Conservation (phyloP, 2,113 vertebrate species). For the Arenaria interpres region DNA sequence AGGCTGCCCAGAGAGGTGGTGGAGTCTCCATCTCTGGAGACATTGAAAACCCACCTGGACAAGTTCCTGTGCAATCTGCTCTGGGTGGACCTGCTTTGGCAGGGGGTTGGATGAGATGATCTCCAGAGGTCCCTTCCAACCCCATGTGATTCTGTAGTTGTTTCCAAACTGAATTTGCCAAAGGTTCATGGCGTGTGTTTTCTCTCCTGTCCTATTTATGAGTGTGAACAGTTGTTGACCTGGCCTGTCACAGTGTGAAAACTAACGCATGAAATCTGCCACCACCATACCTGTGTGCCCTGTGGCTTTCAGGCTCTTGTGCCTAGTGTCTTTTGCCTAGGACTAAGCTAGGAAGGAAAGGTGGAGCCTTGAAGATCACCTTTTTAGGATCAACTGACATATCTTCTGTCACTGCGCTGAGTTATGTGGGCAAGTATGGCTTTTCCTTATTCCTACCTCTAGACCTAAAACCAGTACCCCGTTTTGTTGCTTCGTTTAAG, state of each 20-base stretch:
- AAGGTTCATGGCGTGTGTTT: neutral
- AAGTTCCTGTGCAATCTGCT: too few relatives aligned
- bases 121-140: too few relatives aligned
- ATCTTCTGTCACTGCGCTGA: neutral
- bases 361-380: neutral
- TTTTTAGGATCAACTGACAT: neutral
- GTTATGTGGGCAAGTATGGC: neutral
- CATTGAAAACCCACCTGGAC: too few relatives aligned
- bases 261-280: neutral
- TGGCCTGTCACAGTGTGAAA: neutral
- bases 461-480: neutral
- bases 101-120: too few relatives aligned
- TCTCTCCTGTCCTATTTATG: neutral
- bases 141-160: neutral
- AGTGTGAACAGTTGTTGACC: neutral
- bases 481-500: fast-evolving
- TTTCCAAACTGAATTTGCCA: neutral
- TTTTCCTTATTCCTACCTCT: neutral
- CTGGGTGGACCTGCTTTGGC: too few relatives aligned
- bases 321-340: neutral
- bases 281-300: fast-evolving
- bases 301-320: neutral
- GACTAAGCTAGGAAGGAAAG: too few relatives aligned
- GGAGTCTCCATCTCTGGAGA: too few relatives aligned
- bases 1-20: too few relatives aligned